A percentile compares a stretch with the other conserved stretches of the same genome.
Evolutionary conservation across 2,797 vertebrate genomes (phyloP).

Genomic region (Cuniculus paca): DNA sequence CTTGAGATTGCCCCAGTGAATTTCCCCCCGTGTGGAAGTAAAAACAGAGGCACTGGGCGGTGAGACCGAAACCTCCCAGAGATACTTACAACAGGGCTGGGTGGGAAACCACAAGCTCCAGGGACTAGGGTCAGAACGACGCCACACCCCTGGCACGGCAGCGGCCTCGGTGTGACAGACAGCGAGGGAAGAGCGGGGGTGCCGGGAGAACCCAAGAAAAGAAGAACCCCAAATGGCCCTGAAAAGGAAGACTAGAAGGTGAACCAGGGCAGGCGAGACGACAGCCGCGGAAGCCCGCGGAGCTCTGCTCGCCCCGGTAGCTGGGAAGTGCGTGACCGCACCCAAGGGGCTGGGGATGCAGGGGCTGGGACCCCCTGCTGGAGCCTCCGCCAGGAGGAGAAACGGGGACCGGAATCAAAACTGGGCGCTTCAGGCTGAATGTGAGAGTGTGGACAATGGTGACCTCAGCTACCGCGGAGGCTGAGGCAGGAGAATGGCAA

Average conservation of each 20-base stretch:
- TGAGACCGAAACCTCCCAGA: constrained; percentile 2
- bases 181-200: background rate
- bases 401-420: background rate
- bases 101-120: background rate
- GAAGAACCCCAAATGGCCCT: background rate
- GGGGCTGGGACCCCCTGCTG: background rate
- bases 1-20: background rate
- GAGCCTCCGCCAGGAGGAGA: background rate
- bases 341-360: background rate
- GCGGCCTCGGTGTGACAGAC: background rate
- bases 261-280: background rate
- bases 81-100: background rate
- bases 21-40: background rate
- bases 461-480: background rate
- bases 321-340: background rate
- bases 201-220: background rate
- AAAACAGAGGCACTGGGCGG: background rate
- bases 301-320: background rate
- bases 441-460: background rate
- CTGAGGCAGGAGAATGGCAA: background rate
- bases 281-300: background rate
- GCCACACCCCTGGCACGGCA: too few species aligned
- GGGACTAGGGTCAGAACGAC: background rate
- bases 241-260: background rate
- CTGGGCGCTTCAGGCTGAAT: background rate